Percentiles rank a stretch among this genome's conserved stretches.
Evolutionary conservation across 1,140 invertebrate species (phyloP).

Genomic region (Battus philenor): DNA sequence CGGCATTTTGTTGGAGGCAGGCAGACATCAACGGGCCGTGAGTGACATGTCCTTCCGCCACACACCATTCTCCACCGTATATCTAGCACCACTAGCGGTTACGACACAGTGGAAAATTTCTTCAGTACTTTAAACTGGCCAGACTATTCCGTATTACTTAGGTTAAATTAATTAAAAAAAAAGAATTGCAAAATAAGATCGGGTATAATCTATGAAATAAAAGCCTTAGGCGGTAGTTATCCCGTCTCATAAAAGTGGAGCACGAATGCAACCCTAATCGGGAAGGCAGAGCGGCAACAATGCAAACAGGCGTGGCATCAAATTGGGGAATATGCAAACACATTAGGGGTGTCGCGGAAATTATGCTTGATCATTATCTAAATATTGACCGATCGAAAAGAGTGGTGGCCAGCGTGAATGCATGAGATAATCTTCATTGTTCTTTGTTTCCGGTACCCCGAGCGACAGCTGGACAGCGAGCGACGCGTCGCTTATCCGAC

Average conservation of each 20-base stretch:
- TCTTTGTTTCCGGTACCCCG: slow-evolving; percentile 60
- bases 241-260: slow-evolving; percentile 71
- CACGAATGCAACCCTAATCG: slow-evolving; percentile 68
- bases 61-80: slow-evolving; percentile 35
- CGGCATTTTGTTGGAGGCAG: slow-evolving; percentile 49
- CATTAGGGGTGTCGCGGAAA: slow-evolving; percentile 64
- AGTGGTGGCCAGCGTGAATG: slow-evolving; percentile 46
- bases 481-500: slow-evolving; percentile 66
- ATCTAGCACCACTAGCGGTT: slow-evolving; percentile 34
- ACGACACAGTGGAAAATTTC: slow-evolving; percentile 20
- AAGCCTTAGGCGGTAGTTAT: slow-evolving; percentile 64
- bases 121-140: slow-evolving; percentile 5
- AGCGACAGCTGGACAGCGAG: slow-evolving; percentile 53
- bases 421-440: slow-evolving; percentile 64
- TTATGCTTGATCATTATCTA: slow-evolving; percentile 65
- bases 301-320: slow-evolving; percentile 67
- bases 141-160: too few relatives aligned
- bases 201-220: slow-evolving; percentile 56
- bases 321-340: slow-evolving; percentile 69
- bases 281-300: slow-evolving; percentile 68
- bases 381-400: slow-evolving; percentile 49
- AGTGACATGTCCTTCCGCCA: slow-evolving; percentile 66
- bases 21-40: slow-evolving; percentile 44
- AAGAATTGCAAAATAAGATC: slow-evolving; percentile 22
- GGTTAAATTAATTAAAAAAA: too few relatives aligned